Conservation (phyloP, 1,140 invertebrate genomes). For the Melitaea cinxia region DNA sequence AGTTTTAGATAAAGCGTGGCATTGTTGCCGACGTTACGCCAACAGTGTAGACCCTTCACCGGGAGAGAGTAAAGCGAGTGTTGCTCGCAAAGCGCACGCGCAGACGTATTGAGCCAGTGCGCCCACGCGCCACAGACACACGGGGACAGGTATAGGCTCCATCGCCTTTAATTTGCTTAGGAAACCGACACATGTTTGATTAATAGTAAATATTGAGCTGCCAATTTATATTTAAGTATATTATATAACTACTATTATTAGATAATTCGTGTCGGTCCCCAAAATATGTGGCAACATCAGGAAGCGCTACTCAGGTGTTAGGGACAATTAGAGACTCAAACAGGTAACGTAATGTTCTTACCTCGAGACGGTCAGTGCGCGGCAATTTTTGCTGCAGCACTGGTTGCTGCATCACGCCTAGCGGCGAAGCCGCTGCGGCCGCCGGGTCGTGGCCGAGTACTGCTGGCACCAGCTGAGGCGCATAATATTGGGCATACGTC, state of each 20-base stretch:
- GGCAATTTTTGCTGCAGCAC: constrained; percentile 95
- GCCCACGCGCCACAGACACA: constrained; percentile 63
- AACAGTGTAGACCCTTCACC: constrained; percentile 65
- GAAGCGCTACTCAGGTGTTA: constrained; percentile 59
- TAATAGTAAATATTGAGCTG: constrained; percentile 6
- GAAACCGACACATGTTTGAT: constrained; percentile 54
- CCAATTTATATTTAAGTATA: background rate
- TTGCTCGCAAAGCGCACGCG: constrained; percentile 75
- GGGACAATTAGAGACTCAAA: constrained; percentile 25
- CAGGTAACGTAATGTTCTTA: constrained; percentile 74
- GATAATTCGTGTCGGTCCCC: constrained; percentile 52
- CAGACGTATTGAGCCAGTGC: constrained; percentile 56
- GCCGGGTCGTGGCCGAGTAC: constrained; percentile 92
- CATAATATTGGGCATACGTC: constrained; percentile 93
- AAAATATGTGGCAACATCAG: constrained; percentile 57
- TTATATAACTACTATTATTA: background rate
- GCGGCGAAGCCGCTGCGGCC: constrained; percentile 86
- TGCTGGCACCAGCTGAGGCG: constrained; percentile 92
- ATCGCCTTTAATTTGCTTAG: constrained; percentile 49
- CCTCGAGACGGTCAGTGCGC: constrained; percentile 97
- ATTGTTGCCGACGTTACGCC: constrained; percentile 42
- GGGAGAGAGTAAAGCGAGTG: constrained; percentile 68
- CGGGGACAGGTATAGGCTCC: constrained; percentile 54
- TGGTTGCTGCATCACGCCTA: constrained; percentile 90
- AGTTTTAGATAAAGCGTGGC: constrained; percentile 29